Percentiles rank a stretch among this genome's conserved stretches.
Evolutionary conservation across 1,140 invertebrate species (phyloP).

Genomic region (Drosophila prosaltans): DNA sequence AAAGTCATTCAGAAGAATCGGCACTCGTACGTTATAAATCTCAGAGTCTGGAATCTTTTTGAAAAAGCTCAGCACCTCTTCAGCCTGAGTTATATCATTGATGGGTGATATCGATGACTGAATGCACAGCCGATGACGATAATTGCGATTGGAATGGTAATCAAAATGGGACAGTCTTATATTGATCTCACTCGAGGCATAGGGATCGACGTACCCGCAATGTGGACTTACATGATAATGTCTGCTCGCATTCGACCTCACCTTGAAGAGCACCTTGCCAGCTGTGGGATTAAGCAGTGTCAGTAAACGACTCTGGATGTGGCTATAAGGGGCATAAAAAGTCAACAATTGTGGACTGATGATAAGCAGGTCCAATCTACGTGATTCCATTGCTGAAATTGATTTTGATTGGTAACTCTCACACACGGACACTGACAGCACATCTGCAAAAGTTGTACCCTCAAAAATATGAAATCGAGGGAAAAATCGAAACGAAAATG

Average conservation of each 20-base stretch:
- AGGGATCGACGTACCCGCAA: conserved; percentile 34
- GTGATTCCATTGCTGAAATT: conserved; percentile 21
- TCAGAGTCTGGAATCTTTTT: background rate
- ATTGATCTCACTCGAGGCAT: conserved; percentile 30
- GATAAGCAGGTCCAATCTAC: conserved; percentile 21
- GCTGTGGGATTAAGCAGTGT: conserved; percentile 46
- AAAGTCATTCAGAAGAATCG: conserved; percentile 8
- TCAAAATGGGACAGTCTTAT: conserved; percentile 33
- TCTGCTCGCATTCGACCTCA: conserved; percentile 31
- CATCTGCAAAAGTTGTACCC: conserved; percentile 17
- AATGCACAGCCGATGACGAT: conserved; percentile 42
- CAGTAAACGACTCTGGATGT: conserved; percentile 36
- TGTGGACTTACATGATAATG: conserved; percentile 36
- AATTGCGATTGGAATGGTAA: background rate
- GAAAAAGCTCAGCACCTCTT: conserved; percentile 22
- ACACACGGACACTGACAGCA: background rate
- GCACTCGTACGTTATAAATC: conserved; percentile 14
- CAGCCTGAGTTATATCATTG: background rate
- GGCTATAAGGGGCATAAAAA: conserved; percentile 58
- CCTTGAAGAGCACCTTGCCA: conserved; percentile 39
- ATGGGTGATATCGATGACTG: conserved; percentile 3
- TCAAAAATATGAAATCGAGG: conserved; percentile 7
- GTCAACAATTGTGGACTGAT: conserved; percentile 39
- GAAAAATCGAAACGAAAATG: conserved; percentile 24
- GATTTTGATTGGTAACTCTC: conserved; percentile 33